phyloP scores from a whole-genome alignment of 2,888 invertebrate species.

The Ophioninae sp. region DNA sequence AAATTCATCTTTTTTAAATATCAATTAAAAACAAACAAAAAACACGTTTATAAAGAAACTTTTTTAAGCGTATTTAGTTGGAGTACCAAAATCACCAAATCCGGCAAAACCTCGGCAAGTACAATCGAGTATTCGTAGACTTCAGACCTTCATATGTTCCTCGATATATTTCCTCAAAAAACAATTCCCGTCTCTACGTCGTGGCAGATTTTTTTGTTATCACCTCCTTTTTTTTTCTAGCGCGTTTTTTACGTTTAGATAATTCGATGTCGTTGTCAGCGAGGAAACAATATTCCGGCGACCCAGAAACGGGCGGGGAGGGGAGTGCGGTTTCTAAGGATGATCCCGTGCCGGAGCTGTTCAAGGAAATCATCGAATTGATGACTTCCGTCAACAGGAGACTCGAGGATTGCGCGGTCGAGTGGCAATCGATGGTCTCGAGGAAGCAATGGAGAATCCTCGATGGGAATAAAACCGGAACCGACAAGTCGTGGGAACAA shows the following conservation, averaged over 20 bases:
- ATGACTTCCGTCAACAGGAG: slow-evolving; percentile 68
- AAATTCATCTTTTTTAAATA: too few species aligned
- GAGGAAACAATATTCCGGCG: slow-evolving; percentile 48
- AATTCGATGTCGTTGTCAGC: slow-evolving; percentile 40
- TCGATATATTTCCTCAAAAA: slow-evolving; percentile 7
- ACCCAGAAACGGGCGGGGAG: slow-evolving; percentile 32
- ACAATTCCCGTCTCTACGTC: slow-evolving; percentile 24
- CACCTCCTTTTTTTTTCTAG: slow-evolving; percentile 1
- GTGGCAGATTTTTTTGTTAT: slow-evolving; percentile 20
- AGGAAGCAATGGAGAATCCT: slow-evolving; percentile 74
- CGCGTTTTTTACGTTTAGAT: not conserved
- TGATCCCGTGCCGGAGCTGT: slow-evolving; percentile 63
- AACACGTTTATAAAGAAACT: too few species aligned
- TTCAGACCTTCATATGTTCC: slow-evolving; percentile 16
- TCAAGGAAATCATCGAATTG: slow-evolving; percentile 71
- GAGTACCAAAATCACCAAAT: too few species aligned
- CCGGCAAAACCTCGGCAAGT: not conserved
- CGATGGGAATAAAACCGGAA: slow-evolving; percentile 60
- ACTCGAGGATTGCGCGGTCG: slow-evolving; percentile 74
- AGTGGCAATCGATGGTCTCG: slow-evolving; percentile 72
- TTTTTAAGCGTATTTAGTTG: too few species aligned
- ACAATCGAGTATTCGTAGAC: slow-evolving; percentile 10
- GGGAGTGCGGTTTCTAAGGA: slow-evolving; percentile 22
- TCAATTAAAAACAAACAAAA: too few species aligned
- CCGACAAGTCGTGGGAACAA: slow-evolving; percentile 67